Evolutionary conservation across 1,140 invertebrate genomes (phyloP), one percentile per base, ranked within the genome.

Genomic region (Galleria mellonella): DNA sequence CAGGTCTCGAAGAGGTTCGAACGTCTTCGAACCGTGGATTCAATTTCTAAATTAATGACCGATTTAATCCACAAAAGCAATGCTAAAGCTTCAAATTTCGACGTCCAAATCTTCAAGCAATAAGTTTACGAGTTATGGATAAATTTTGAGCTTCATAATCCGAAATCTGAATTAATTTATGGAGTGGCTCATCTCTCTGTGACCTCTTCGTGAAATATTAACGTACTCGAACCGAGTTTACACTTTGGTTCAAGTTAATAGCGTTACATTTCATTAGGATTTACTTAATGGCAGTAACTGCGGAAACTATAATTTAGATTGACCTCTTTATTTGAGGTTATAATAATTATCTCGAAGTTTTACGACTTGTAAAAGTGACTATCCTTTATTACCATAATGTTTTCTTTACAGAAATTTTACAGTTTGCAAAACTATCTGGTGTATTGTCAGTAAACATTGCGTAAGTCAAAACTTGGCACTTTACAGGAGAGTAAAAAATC

Each of bases 81-180:
- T 35, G 8, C 12, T 30, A 33, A 33, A 35, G 36, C 35, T 50
- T 47, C 15, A 47, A 43, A 47, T 38, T 47, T 39, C 29, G 44
- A 43, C 50, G 32, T 42, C 11, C 44, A 32, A 47, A 47, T 46
- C 41, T 43, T 47, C 43, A 15, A 15, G 37, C 31, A 40, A 41
- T 41, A 48, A 48, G 29, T 48, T 42, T 42, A 2, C 27, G 29
- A 39, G 36, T 46, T 39, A 9, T 23, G 46, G 46, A 53, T 67
- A 67, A 67, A 62, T 67, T 63, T 48, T 43, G 52, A 48, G 57
- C 51, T 62, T 67, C 60, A 70, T 67, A 67, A 67, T 64, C 62
- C 55, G 30, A 53, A 52, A 56, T 60, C 42, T 32, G 56, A 59
- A 63, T 60, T 63, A 70, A 70, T 70, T 66, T 70, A 67, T 59